These are phyloP conservation scores for Mico argentatus DNA, from an alignment of 2,797 vertebrate genomes.

Conservation along the genomic window DNA sequence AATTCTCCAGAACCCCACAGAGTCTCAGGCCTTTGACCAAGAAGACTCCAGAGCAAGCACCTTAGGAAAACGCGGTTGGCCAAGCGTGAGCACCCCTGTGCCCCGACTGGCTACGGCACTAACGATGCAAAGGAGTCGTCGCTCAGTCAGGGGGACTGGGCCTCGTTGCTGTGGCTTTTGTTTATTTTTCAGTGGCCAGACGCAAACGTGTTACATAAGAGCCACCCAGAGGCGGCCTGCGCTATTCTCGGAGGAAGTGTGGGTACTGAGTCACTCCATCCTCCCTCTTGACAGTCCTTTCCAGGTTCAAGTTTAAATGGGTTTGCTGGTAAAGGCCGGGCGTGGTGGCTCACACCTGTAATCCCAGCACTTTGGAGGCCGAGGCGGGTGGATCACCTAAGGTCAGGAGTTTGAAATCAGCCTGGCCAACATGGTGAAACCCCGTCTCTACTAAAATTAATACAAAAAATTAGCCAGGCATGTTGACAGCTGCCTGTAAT, in stretches of 20 bases:
- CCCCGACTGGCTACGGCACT: conserved; percentile 29
- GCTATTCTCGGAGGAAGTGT: not conserved
- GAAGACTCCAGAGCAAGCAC: not conserved
- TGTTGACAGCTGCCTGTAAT: too few relatives aligned
- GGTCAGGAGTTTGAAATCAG: too few relatives aligned
- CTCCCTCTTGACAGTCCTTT: not conserved
- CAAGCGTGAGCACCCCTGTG: not conserved
- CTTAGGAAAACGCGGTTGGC: not conserved
- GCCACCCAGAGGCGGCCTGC: not conserved
- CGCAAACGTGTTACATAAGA: not conserved
- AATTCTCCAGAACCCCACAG: too few relatives aligned
- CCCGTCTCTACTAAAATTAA: too few relatives aligned
- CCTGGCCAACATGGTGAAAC: too few relatives aligned
- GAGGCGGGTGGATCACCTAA: too few relatives aligned
- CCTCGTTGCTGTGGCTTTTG: not conserved
- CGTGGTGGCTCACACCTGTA: too few relatives aligned
- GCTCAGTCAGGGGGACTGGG: conserved; percentile 20
- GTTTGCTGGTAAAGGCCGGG: conserved; percentile 36
- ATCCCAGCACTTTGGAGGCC: too few relatives aligned
- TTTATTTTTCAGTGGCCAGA: not conserved
- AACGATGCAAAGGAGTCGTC: conserved; percentile 66
- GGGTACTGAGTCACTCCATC: not conserved
- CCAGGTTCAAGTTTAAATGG: conserved; percentile 56
- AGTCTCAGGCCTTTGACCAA: not conserved
- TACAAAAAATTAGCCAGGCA: too few relatives aligned